Conservation (phyloP, 2,888 invertebrate genomes). For the Perithous albicinctus region DNA sequence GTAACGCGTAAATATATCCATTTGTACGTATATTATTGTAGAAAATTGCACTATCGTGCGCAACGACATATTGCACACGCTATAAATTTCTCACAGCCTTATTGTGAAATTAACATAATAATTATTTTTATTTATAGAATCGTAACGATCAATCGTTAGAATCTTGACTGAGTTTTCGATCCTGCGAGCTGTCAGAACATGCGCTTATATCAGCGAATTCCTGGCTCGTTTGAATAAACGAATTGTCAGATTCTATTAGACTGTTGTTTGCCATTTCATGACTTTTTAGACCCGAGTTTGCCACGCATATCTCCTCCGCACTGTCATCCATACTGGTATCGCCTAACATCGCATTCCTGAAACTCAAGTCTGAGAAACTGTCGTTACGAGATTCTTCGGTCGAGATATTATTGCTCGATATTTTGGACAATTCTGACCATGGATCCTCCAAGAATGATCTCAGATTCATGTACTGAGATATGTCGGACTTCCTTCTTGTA, state of each 20-base stretch:
- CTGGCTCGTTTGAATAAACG: conserved; percentile 17
- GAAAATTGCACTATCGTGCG: conserved; percentile 74
- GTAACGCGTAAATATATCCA: conserved; percentile 49
- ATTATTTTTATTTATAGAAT: conserved; percentile 9
- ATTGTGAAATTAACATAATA: conserved; percentile 69
- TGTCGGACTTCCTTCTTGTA: conserved; percentile 65
- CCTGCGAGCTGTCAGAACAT: conserved; percentile 19
- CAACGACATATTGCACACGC: conserved; percentile 64
- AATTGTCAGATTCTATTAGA: conserved; percentile 19
- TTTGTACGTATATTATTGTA: conserved; percentile 70
- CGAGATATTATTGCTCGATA: conserved; percentile 55
- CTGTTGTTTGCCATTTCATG: conserved; percentile 16
- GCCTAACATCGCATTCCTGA: not conserved
- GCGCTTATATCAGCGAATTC: conserved; percentile 45
- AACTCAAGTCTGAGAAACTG: conserved; percentile 17
- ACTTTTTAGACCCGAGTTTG: conserved; percentile 15
- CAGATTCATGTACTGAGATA: conserved; percentile 76
- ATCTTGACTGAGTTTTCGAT: conserved; percentile 52
- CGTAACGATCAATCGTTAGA: conserved; percentile 42
- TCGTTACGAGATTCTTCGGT: conserved; percentile 24
- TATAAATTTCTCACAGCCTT: conserved; percentile 75
- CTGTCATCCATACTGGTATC: conserved; percentile 34
- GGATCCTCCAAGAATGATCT: conserved; percentile 78
- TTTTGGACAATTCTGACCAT: conserved; percentile 75
- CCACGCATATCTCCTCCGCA: conserved; percentile 32